Percentiles rank a stretch among this genome's conserved stretches.
These are phyloP conservation scores for Nyctereutes procyonoides DNA, from an alignment of 2,113 vertebrate genomes.

Conservation along the genomic window DNA sequence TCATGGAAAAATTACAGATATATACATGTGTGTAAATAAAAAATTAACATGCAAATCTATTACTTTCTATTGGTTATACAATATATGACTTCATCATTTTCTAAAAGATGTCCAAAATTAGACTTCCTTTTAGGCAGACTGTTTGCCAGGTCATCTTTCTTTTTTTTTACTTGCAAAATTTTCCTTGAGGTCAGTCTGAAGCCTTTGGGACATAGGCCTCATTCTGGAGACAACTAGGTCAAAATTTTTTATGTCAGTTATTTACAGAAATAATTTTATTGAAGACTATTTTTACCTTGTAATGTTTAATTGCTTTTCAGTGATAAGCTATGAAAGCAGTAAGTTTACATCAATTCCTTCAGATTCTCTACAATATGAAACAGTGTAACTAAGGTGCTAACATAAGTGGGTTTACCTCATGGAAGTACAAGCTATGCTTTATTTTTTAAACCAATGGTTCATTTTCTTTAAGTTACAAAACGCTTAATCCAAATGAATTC, in stretches of 20 bases:
- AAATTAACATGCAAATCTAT: background rate
- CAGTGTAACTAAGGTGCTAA: background rate
- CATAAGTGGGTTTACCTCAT: background rate
- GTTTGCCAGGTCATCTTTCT: background rate
- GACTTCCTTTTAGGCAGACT: background rate
- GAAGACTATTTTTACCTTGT: background rate
- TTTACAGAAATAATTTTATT: background rate
- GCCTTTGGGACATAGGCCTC: conserved; percentile 36
- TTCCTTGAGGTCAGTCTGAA: conserved; percentile 34
- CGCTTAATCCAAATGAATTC: background rate
- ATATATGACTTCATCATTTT: background rate
- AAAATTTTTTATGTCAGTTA: conserved; percentile 34
- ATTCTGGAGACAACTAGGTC: conserved; percentile 49
- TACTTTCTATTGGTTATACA: background rate
- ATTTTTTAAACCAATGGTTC: background rate
- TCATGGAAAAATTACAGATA: background rate
- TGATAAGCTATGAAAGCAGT: background rate
- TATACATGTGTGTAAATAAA: background rate
- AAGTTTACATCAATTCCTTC: background rate
- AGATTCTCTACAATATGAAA: background rate
- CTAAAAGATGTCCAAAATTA: background rate
- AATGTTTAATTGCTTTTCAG: background rate
- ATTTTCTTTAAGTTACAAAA: background rate
- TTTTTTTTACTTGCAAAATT: background rate
- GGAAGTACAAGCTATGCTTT: background rate